A percentile compares a stretch with the other conserved stretches of the same genome.
These are phyloP conservation scores for Pseudonaja textilis DNA, from an alignment of 2,113 vertebrate species.

Conservation along the genomic window DNA sequence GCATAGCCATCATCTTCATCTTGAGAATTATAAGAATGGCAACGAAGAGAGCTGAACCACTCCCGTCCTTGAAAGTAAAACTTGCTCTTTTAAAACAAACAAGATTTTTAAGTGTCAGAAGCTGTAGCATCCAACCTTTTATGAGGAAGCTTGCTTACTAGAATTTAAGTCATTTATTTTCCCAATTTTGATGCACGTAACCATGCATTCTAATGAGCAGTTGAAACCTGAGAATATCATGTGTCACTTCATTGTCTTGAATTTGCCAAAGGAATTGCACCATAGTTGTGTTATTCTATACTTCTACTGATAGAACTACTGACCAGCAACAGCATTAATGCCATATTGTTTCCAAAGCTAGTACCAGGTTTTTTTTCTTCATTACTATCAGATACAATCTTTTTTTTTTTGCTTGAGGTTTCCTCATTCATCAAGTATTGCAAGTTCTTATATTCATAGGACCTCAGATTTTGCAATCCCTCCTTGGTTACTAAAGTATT, in stretches of 20 bases:
- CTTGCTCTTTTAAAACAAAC: neutral
- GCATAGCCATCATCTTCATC: neutral
- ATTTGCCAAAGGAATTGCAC: neutral
- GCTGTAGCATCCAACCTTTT: neutral
- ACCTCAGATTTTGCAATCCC: neutral
- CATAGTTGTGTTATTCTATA: neutral
- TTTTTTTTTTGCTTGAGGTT: neutral
- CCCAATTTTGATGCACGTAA: neutral
- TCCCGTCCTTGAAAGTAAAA: neutral
- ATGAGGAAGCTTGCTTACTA: neutral
- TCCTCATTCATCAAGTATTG: neutral
- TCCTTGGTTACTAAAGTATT: neutral
- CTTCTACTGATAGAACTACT: neutral
- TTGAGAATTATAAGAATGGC: neutral
- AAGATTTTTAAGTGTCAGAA: neutral
- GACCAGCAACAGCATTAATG: too few species aligned
- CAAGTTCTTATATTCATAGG: neutral
- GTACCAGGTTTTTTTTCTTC: neutral
- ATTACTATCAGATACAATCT: neutral
- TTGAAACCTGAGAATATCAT: neutral
- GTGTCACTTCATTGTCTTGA: neutral
- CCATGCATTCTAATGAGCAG: neutral
- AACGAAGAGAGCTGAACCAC: neutral
- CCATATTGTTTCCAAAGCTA: neutral
- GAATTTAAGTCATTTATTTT: neutral